Percentiles rank a stretch among this genome's conserved stretches.
These are phyloP conservation scores for Cnemophilus loriae DNA, from an alignment of 2,113 vertebrate species.

Conservation along the genomic window DNA sequence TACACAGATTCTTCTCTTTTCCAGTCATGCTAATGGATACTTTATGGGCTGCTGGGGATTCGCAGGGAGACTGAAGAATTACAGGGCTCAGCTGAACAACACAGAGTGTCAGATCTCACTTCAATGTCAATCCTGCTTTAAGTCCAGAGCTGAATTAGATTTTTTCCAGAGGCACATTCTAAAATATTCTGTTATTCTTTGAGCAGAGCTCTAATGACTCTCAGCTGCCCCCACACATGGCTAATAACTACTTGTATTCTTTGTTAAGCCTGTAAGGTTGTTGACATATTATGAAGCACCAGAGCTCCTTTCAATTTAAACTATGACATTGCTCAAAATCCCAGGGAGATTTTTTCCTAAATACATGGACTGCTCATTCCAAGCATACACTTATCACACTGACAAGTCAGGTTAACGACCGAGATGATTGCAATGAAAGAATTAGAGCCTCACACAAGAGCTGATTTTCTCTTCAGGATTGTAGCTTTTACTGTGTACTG, in stretches of 20 bases:
- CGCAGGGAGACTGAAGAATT: not conserved
- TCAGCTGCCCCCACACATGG: not conserved
- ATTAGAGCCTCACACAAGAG: not conserved
- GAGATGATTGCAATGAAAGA: not conserved
- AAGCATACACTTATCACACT: not conserved
- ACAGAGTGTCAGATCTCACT: not conserved
- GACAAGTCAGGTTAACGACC: rapidly evolving
- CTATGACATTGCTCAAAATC: not conserved
- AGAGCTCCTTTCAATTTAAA: not conserved
- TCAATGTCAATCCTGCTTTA: not conserved
- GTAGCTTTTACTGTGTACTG: not conserved
- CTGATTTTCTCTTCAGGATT: not conserved
- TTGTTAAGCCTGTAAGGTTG: not conserved
- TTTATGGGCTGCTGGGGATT: not conserved
- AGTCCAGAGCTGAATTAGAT: not conserved
- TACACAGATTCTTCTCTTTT: not conserved
- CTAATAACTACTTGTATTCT: not conserved
- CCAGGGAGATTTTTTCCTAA: not conserved
- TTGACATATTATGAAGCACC: not conserved
- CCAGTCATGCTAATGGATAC: not conserved
- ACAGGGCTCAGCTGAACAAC: not conserved
- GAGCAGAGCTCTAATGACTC: not conserved
- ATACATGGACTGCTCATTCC: not conserved
- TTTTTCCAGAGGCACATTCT: not conserved
- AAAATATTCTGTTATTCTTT: not conserved